phyloP scores from a whole-genome alignment of 92 coral and sea anemone genomes.

The Pocillopora grandis region DNA sequence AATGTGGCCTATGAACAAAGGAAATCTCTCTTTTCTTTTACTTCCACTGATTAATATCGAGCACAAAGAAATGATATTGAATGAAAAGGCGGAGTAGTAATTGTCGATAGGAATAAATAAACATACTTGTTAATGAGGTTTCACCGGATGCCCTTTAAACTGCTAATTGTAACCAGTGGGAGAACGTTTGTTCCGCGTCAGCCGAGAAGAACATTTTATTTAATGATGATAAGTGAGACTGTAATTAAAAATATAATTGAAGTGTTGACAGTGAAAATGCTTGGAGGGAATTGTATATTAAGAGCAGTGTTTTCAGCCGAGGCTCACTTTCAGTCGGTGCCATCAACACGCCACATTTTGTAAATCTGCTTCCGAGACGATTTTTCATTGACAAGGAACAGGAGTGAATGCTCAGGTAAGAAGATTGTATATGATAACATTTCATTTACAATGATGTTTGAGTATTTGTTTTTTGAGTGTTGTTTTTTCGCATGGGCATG shows the following conservation, averaged over 20 bases:
- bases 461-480: not conserved
- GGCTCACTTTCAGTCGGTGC: conserved; percentile 2
- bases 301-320: not conserved
- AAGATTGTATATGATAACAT: too few species aligned
- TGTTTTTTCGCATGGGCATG: not conserved
- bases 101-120: conserved; percentile 3
- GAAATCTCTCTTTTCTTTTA: not conserved
- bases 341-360: not conserved
- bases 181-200: conserved; percentile 17
- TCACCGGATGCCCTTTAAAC: conserved; percentile 9
- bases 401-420: not conserved
- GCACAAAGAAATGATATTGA: not conserved
- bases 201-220: conserved; percentile 30
- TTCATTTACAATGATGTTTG: not conserved
- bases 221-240: conserved; percentile 14
- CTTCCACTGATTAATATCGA: not conserved
- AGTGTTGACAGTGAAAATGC: conserved; percentile 30
- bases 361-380: not conserved
- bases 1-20: not conserved
- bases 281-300: conserved; percentile 13
- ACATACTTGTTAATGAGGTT: conserved; percentile 21
- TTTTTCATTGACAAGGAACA: not conserved
- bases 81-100: conserved; percentile 23
- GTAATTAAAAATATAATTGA: conserved; percentile 32
- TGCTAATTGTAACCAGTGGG: conserved; percentile 24